phyloP scores from a whole-genome alignment of 2,797 vertebrate species.

The Crenuchus spilurus region DNA sequence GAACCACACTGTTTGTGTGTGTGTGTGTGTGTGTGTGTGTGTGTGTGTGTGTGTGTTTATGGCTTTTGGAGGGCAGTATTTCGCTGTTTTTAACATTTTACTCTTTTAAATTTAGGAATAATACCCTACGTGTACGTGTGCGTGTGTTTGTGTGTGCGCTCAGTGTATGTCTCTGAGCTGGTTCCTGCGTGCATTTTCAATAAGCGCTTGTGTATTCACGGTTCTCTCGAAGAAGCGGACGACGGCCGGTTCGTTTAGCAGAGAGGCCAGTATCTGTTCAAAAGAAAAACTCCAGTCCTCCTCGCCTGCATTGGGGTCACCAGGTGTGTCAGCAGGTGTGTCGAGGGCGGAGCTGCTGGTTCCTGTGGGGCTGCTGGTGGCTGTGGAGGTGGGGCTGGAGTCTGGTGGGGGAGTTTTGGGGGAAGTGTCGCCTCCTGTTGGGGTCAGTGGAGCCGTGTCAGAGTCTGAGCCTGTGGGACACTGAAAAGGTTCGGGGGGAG shows the following conservation, averaged over 20 bases:
- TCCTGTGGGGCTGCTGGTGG: slow-evolving; percentile 57
- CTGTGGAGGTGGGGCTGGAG: slow-evolving; percentile 40
- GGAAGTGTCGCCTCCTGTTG: slow-evolving; percentile 47
- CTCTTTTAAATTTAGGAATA: not conserved
- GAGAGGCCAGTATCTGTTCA: slow-evolving; percentile 95
- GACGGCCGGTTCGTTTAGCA: slow-evolving; percentile 91
- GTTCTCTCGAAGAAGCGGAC: slow-evolving; percentile 93
- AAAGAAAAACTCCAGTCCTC: slow-evolving; percentile 95
- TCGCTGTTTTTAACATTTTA: not conserved
- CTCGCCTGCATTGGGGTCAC: slow-evolving; percentile 48
- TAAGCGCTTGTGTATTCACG: slow-evolving; percentile 78
- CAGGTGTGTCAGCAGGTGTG: slow-evolving; percentile 53
- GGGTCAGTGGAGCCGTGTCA: not conserved
- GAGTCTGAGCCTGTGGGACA: not conserved
- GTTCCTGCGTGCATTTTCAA: slow-evolving; percentile 80
- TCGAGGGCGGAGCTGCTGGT: slow-evolving; percentile 56
- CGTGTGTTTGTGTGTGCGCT: not conserved
- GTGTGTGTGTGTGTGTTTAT: slow-evolving; percentile 16
- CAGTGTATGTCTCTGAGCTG: slow-evolving; percentile 79
- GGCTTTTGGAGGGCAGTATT: slow-evolving; percentile 27
- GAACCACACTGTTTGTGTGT: not conserved
- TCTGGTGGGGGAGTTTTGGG: slow-evolving; percentile 21
- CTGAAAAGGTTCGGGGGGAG: slow-evolving; percentile 59
- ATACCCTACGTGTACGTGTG: not conserved
- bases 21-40: slow-evolving; percentile 9